Conservation (phyloP, 30 jellyfish, hydroid and myxozoan genomes). For the Aurelia coerulea region DNA sequence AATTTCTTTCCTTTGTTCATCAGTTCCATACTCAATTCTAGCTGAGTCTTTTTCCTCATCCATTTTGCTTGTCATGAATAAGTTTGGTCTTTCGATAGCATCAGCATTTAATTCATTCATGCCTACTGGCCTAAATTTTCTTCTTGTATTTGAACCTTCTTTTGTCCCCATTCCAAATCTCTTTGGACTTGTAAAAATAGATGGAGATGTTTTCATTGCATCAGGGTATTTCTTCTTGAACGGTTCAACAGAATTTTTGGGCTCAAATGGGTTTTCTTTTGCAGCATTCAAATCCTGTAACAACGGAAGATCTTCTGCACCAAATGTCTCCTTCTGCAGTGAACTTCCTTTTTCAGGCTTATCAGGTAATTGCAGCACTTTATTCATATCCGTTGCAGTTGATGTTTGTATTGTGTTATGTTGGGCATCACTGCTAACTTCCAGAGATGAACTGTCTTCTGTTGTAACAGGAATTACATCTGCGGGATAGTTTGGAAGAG, state of each 20-base stretch:
- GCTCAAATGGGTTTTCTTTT: neutral
- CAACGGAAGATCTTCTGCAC: neutral
- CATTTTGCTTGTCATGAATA: neutral
- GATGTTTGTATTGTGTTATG: neutral
- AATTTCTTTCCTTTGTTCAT: neutral
- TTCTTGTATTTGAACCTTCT: conserved; percentile 17
- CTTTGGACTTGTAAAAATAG: neutral
- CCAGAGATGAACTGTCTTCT: neutral
- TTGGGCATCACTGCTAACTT: neutral
- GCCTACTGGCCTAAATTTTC: conserved; percentile 45
- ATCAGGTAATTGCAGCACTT: neutral
- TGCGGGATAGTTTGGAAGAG: neutral
- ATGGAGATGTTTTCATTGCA: neutral
- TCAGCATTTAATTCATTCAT: neutral
- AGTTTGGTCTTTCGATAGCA: neutral
- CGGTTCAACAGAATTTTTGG: neutral
- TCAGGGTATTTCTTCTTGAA: neutral
- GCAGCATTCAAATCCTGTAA: too few species aligned
- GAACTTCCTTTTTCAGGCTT: neutral
- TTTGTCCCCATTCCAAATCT: conserved; percentile 12
- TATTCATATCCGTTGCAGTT: neutral
- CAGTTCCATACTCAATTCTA: neutral
- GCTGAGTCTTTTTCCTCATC: neutral
- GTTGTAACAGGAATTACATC: neutral
- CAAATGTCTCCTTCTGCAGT: neutral